A percentile compares a stretch with the other conserved stretches of the same genome.
phyloP scores from a whole-genome alignment of 2,797 vertebrate genomes.

The Margarornis squamiger region DNA sequence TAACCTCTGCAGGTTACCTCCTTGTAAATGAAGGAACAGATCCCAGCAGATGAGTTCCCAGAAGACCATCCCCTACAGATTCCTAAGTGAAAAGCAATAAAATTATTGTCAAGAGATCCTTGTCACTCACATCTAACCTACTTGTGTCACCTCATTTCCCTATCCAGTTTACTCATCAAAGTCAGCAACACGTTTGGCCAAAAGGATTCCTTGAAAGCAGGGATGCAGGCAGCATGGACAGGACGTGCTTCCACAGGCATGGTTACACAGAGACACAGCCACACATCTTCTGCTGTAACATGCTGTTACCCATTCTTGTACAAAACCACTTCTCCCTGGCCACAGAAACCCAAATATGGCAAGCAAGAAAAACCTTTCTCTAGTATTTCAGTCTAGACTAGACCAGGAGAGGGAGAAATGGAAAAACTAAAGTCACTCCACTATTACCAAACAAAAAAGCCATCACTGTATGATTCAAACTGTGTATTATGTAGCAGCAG shows the following conservation, averaged over 20 bases:
- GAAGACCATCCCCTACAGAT: neutral
- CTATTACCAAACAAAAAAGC: neutral
- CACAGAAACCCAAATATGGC: neutral
- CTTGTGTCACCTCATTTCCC: neutral
- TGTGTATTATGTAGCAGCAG: neutral
- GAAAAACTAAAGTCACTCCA: neutral
- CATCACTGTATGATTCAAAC: neutral
- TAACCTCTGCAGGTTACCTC: neutral
- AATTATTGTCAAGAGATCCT: neutral
- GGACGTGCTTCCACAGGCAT: neutral
- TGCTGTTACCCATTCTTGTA: neutral
- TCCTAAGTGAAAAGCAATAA: neutral
- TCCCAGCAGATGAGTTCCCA: neutral
- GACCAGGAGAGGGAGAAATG: neutral
- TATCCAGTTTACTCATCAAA: constrained; percentile 11
- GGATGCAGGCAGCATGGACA: neutral
- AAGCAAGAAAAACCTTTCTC: neutral
- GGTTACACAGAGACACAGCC: neutral
- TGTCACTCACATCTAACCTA: neutral
- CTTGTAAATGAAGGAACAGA: neutral
- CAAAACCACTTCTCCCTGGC: neutral
- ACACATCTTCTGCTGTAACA: neutral
- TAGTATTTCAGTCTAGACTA: neutral
- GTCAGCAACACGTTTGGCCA: neutral
- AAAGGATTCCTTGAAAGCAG: neutral